Base-by-base conservation (phyloP, 1,140 invertebrate species). In the Drosophila quadrilineata region DNA sequence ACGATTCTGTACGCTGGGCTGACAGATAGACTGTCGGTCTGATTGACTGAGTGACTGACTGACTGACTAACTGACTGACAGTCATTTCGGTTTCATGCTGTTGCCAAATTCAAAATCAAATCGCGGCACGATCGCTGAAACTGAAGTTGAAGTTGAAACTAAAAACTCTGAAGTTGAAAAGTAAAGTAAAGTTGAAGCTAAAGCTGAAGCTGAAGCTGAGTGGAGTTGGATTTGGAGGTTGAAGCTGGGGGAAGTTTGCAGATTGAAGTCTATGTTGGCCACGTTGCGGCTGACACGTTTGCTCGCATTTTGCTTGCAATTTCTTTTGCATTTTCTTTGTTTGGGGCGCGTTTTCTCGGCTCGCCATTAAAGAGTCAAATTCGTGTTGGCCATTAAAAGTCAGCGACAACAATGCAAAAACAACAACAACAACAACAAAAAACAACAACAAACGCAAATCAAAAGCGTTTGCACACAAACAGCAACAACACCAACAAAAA, bases 301-400 rank as follows among this genome's bases (percentile, higher is more conserved):
- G 80, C 80, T 86, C 80, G 80, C 80, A 86, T 85, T 85, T 85
- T 87, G 80, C 86, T 86, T 80, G 80, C 80, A 85, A 86, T 86
- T 85, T 80, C 73, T 86, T 80, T 85, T 48, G 52, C 33, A 24
- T 31, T 29, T 10, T 53, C 12, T 29, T 33, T 31, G 10, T 41
- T 41, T 49, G 62, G 54, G 48, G 67, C 66, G 66, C 66, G 62
- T 80, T 70, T 68, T 58, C 48, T 65, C 52, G 58, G 49, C 63
- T 84, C 58, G 6, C 58, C 50, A 77, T 82, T 54, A 76, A 67
- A 76, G 77, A 84, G 79, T 85, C 77, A 85, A 84, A 84, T 84
- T 84, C 77, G 77, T 84, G 77, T 84, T 84, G 77, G 77, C 77
- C 79, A 84, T 84, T 84, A 84, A 84, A 82, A 73, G 68, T 41